Base-by-base conservation (phyloP, 2,888 invertebrate species). In the Napeogenes inachia region DNA sequence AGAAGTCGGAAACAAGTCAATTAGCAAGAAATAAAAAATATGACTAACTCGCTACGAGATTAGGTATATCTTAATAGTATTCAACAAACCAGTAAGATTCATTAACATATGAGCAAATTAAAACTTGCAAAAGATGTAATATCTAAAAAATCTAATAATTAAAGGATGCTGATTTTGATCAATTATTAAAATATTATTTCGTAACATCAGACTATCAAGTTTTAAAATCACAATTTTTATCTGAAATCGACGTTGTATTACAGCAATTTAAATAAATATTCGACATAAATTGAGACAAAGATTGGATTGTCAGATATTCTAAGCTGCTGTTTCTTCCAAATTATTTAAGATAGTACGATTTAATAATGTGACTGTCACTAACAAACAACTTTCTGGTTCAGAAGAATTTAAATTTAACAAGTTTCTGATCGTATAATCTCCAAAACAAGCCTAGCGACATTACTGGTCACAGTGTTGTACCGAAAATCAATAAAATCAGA, bases 401-500 rank as follows among this genome's bases (percentile, higher is more conserved):
- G 47, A 50, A 64, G 47, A 59, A 60, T 60, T 46, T 32, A 35
- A 35, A 62, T 50, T 58, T 65, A 62, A 62, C 64, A 30, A 50
- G 50, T 50, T 50, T 50, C 50, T 50, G 30, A 50, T 12, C 50
- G 21, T 10, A 47, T 47, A 50, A 50, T 50, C 50, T 30, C 50
- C 30, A 30, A 50, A 50, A 50, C 50, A 60, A 45, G 57, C 33
- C 59, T 60, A 60, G 60, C 62, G 58, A 45, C 45, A 38, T 46
- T 50, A 55, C 38, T 38, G 66, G 66, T 66, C 68, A 62, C 55
- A 60, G 32, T 50, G 53, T 62, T 60, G 56, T 55, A 63, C 57
- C 59, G 59, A 56, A 62, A 63, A 62, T 60, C 65, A 61, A 62
- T 62, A 61, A 64, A 68, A 61, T 57, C 61, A 21, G 62, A 62